Base-by-base conservation (phyloP, 1,140 invertebrate genomes). In the Ladona fulva region DNA sequence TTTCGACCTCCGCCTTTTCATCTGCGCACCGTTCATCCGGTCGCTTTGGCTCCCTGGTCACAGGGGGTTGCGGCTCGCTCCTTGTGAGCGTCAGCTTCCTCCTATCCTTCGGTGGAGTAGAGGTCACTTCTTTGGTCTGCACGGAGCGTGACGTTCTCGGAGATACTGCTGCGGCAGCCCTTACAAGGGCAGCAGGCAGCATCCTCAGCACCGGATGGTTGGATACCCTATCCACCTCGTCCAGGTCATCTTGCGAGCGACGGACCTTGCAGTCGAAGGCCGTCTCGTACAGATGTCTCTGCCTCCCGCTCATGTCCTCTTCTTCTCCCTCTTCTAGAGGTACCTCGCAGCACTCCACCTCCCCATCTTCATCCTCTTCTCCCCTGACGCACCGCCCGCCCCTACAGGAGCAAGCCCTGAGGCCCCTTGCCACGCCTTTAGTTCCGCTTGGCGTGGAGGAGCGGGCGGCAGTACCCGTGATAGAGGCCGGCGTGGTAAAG, bases 241-340 rank as follows among this genome's bases (percentile, higher is more conserved):
- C 92, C 75, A 94, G 87, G 82, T 94, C 92, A 83, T 94, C 92
- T 81, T 94, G 92, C 12, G 92, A 94, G 74, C 92, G 90, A 81
- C 89, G 92, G 82, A 95, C 90, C 83, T 93, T 93, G 83, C 92
- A 94, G 84, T 95, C 94, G 85, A 95, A 95, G 66, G 94, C 94
- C 52, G 94, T 95, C 85, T 95, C 94, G 83, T 95, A 95, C 42
- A 95, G 88, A 83, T 93, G 92, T 81, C 92, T 88, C 24, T 81
- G 81, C 74, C 80, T 89, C 82, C 88, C 89, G 80, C 89, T 87
- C 91, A 91, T 91, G 82, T 88, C 86, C 84, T 88, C 88, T 25
- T 75, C 79, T 19, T 77, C 77, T 25, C n/a, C 79, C 44, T 80
- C 79, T 59, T 79, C 79, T 37, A 75, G 73, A 24, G 81, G 80